Percentiles rank a stretch among this genome's conserved stretches.
Evolutionary conservation across 2,888 invertebrate genomes (phyloP).

Genomic region (Acheta domesticus): DNA sequence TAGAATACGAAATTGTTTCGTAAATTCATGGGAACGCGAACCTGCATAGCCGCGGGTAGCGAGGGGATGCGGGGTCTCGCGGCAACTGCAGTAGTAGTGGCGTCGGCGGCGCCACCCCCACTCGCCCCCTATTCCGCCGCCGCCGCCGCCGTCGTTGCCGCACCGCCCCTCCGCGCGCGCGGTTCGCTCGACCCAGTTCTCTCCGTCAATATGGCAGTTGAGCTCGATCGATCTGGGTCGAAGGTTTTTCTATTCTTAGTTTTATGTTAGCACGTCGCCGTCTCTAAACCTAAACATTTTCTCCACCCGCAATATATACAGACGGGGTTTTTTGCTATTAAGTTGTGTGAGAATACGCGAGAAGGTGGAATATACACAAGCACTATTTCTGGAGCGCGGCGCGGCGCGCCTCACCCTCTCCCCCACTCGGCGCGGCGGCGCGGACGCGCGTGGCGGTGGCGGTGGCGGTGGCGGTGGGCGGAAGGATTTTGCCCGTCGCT

Average conservation of each 20-base stretch:
- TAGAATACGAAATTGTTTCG: no score
- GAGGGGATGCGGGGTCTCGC: no score
- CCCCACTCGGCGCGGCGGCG: no score
- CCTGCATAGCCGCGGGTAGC: no score
- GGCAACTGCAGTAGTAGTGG: no score
- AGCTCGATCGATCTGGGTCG: constrained; percentile 6
- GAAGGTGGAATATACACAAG: background rate
- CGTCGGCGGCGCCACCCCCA: background rate
- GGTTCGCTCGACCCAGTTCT: background rate
- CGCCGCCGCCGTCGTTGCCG: background rate
- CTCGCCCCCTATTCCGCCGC: background rate
- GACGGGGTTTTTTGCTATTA: background rate
- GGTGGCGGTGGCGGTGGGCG: no score
- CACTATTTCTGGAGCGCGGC: constrained; percentile 1
- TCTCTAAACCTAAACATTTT: background rate
- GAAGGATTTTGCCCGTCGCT: no score
- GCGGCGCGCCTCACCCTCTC: background rate
- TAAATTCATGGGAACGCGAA: no score
- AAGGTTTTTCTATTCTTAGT: constrained; percentile 3
- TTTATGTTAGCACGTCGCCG: constrained; percentile 1
- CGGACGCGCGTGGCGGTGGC: no score
- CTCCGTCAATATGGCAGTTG: constrained; percentile 5
- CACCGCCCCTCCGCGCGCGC: background rate
- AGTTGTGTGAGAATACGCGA: background rate
- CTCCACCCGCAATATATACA: background rate